Conservation (phyloP, 2,888 invertebrate species). For the Antitype chi region DNA sequence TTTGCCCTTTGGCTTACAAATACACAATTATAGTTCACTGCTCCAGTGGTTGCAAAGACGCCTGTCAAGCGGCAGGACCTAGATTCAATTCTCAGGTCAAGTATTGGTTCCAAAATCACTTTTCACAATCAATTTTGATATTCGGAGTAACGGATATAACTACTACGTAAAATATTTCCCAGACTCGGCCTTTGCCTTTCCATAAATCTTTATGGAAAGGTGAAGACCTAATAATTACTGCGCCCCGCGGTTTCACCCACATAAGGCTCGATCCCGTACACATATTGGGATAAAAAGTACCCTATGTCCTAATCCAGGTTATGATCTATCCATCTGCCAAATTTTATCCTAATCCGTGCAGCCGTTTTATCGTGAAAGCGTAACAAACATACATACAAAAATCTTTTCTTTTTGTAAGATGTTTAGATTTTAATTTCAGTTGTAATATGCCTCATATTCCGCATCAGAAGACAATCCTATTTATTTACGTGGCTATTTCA, state of each 20-base stretch:
- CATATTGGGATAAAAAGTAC: too few species aligned
- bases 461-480: conserved; percentile 20
- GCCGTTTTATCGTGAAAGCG: too few species aligned
- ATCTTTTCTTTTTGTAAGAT: too few species aligned
- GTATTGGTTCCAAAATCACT: conserved; percentile 8
- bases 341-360: too few species aligned
- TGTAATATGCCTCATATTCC: conserved; percentile 10
- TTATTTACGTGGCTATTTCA: conserved; percentile 15
- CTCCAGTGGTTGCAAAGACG: neutral
- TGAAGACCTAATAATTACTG: too few species aligned
- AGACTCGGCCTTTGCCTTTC: neutral
- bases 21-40: neutral
- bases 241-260: too few species aligned
- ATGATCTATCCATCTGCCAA: too few species aligned
- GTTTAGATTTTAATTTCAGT: neutral
- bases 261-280: too few species aligned
- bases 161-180: neutral
- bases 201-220: neutral
- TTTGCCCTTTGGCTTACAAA: too few species aligned
- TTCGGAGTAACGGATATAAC: neutral
- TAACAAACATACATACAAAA: too few species aligned
- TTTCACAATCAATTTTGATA: neutral
- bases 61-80: conserved; percentile 25
- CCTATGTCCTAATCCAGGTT: too few species aligned
- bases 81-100: conserved; percentile 30